These are phyloP conservation scores for Galagoides demidoff DNA, from an alignment of 2,797 vertebrate genomes.

Conservation along the genomic window DNA sequence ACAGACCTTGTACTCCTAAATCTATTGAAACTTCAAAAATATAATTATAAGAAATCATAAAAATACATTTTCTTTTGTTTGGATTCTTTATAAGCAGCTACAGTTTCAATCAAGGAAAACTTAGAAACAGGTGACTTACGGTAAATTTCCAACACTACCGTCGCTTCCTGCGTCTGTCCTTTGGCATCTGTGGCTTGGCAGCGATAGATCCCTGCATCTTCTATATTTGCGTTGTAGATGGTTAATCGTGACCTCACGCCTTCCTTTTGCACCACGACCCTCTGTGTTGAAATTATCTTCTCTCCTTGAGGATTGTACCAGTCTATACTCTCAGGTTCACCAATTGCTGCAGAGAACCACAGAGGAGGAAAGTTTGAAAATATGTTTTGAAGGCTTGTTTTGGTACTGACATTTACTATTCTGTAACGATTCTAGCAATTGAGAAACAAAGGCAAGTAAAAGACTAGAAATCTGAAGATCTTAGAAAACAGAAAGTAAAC, in stretches of 20 bases:
- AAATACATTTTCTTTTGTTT: neutral
- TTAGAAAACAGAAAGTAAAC: slow-evolving; percentile 64
- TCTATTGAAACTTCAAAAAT: neutral
- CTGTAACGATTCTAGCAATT: slow-evolving; percentile 17
- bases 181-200: slow-evolving; percentile 94
- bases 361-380: slow-evolving; percentile 55
- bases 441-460: slow-evolving; percentile 35
- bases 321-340: slow-evolving; percentile 95
- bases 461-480: slow-evolving; percentile 46
- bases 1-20: neutral
- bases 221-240: slow-evolving; percentile 97
- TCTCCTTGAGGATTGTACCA: slow-evolving; percentile 98
- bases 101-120: neutral
- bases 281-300: slow-evolving; percentile 92
- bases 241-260: slow-evolving; percentile 93
- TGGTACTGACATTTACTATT: slow-evolving; percentile 24
- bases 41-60: too few species aligned
- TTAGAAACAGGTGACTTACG: slow-evolving; percentile 89
- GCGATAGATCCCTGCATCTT: slow-evolving; percentile 98
- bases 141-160: slow-evolving; percentile 98
- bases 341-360: slow-evolving; percentile 89
- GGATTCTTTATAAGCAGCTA: neutral
- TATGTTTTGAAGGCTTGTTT: slow-evolving; percentile 45
- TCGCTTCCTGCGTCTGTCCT: slow-evolving; percentile 95
- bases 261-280: slow-evolving; percentile 95